Base-by-base conservation (phyloP, 2,888 invertebrate species). In the Malthinus flaveolus region DNA sequence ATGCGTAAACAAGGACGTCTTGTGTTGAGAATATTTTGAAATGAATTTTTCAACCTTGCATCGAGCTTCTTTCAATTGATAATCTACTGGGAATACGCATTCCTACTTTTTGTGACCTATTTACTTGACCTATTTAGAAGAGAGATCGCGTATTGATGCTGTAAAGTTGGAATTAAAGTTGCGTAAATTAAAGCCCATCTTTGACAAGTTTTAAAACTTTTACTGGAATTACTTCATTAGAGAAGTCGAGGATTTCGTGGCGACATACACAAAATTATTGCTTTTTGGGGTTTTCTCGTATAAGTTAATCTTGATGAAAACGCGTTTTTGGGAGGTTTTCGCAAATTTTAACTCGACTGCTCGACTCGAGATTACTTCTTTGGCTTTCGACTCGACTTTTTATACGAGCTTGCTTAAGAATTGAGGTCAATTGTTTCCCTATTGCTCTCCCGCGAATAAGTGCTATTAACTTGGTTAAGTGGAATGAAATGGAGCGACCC, bases 371-470 rank as follows among this genome's bases (percentile, higher is more conserved):
- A 31, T 45, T 45, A 12, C 32, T 31, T 45, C 31, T 11, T 45
- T 10, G 10, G 23, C 49, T 15, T 34, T 49, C n/a, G n/a, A n/a
- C n/a, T n/a, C n/a, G 23, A 35, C 23, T 49, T 49, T 49, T 36
- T 49, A 8, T 10, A 36, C 36, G 36, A 35, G 8, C 49, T 36
- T n/a, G 23, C 23, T 35, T 7, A 37, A 13, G 37, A 39, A 37
- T 60, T 56, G 59, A 63, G 65, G 65, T 65, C 62, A 65, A 63
- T 62, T 60, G 62, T 62, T 63, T 56, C 56, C 42, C 46, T 48
- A 58, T 49, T 57, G 58, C 64, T 58, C 58, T 58, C 58, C 44
- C 37, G 53, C 53, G 42, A 55, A 39, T 49, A 57, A 46, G 54
- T 44, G 42, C 55, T 49, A 56, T 60, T 62, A 65, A 63, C 49